Evolutionary conservation across 1,140 invertebrate species (phyloP), one percentile per base, ranked within the genome.

Genomic region (Tyrophagus putrescentiae): DNA sequence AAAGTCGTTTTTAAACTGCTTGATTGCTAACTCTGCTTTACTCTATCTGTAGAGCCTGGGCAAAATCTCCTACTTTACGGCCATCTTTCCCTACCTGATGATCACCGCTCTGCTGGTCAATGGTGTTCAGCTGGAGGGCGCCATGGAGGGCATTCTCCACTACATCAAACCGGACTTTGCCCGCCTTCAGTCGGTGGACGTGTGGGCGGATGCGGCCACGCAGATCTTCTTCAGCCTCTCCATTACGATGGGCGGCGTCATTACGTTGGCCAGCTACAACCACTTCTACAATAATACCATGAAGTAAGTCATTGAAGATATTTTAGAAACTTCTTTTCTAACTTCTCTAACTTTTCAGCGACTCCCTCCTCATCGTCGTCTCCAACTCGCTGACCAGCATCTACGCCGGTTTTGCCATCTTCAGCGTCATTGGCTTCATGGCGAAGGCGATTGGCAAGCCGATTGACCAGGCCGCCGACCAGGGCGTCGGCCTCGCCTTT

Each of bases 41-140:
- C n/a, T n/a, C n/a, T n/a, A n/a, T n/a, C n/a, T n/a, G n/a, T n/a
- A n/a, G 39, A 54, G 52, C 50, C 34, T 42, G 18, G 25, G 25
- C 25, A 59, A 88, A 85, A 85, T 92, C 63, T 87, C 93, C 28
- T 97, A 95, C 69, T 91, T 95, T 73, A 97, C 92, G 21, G 93
- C 92, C 3, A 78, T 93, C 65, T 96, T 96, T 71, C 92, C 92
- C 1, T 97, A 97, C 73, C 72, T 90, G 42, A 91, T 96, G 54
- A 78, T 95, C 39, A 89, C 90, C 3, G 92, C 94, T 68, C 94
- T 96, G 75, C 90, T 97, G 74, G 80, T 93, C 60, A 78, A 89
- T 54, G 91, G 88, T 3, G 81, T 95, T 21, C 92, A 89, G 2
- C 74, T 96, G 60, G 82, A 84, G 65, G 92, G 92, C 13, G 87